Base-by-base conservation (phyloP, 2,888 invertebrate genomes). In the Epirrita christyi region DNA sequence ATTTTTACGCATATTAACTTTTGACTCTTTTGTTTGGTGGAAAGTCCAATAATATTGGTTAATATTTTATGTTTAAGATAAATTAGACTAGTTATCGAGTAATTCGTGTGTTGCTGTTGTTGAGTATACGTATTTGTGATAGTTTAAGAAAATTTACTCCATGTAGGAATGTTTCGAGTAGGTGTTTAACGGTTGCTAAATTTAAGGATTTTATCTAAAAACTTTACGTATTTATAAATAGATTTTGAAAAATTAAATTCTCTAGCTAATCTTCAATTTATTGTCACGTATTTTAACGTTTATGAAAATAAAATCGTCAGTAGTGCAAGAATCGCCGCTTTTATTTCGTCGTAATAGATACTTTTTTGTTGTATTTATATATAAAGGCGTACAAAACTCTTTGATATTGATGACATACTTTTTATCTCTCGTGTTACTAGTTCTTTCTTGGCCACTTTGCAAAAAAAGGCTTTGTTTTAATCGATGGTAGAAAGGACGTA, bases 231-330 rank as follows among this genome's bases (percentile, higher is more conserved):
- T 32, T 7, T 5, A 32, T 9, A 7, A 9, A 2, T 32, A 32
- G 0, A 9, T 0, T 2, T 32, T 32, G 8, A 32, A 32, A 32
- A 32, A 32, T 7, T 7, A 9, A 32, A 32, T 44, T 38, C n/a
- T 29, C n/a, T 37, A 37, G 37, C 43, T 11, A 44, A 36, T 29
- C 8, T 21, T 41, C 13, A 37, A 11, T 36, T 36, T 21, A 28
- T n/a, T 11, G 8, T 44, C 21, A 27, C 45, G 11, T 52, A 27
- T 42, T 41, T 28, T 21, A 36, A 27, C 36, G 36, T 15, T 43
- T 50, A 27, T 28, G 42, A 28, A 44, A 48, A 43, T 57, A 40
- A 52, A 52, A 44, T 42, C 15, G n/a, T 38, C 48, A 1, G 11
- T 45, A 36, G 28, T 49, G 6, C 13, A 38, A 42, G n/a, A 41